Base-by-base conservation (phyloP, 2,888 invertebrate species). In the Epinotia nisella region DNA sequence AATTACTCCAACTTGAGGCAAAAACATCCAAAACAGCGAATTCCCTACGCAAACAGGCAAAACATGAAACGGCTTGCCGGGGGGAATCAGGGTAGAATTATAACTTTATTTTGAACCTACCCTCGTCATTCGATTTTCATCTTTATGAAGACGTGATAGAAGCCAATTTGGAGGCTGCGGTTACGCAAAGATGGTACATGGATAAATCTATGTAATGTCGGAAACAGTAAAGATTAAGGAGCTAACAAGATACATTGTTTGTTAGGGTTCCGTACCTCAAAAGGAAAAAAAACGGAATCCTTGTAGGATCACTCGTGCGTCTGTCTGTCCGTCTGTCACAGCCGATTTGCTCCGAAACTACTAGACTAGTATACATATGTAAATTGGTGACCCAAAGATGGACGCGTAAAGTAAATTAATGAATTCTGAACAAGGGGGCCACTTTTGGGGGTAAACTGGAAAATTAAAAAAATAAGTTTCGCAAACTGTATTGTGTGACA, bases 31-130 rank as follows among this genome's bases (percentile, higher is more conserved):
- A 49, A 45, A 68, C 39, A 17, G 51, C 49, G 66, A 55, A 61
- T 55, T 62, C 67, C 49, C 61, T 29, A 10, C 45, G 68, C 58
- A 49, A 66, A 71, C 74, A 64, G 10, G 51, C 49, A 66, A 74
- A 74, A 66, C 74, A 74, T 21, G 60, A 67, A 74, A 60, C 65
- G 45, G 64, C 60, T 21, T 49, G 59, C 35, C 35, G 35, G 7
- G 67, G 65, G 67, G 65, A 68, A 59, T 29, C 61, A 21, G 15
- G 61, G 60, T 75, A 75, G 76, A 76, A 70, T 78, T 78, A 78
- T 75, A 76, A 76, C 74, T 76, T 76, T 77, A 75, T 76, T 78
- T 76, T 77, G 49, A 66, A 58, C 35, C 51, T 51, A 56, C 39
- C 53, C 55, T 24, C 11, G 15, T 39, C 56, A 65, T 64, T 51